Evolutionary conservation across 2,113 vertebrate genomes (phyloP).

Genomic region (Empidonax traillii): DNA sequence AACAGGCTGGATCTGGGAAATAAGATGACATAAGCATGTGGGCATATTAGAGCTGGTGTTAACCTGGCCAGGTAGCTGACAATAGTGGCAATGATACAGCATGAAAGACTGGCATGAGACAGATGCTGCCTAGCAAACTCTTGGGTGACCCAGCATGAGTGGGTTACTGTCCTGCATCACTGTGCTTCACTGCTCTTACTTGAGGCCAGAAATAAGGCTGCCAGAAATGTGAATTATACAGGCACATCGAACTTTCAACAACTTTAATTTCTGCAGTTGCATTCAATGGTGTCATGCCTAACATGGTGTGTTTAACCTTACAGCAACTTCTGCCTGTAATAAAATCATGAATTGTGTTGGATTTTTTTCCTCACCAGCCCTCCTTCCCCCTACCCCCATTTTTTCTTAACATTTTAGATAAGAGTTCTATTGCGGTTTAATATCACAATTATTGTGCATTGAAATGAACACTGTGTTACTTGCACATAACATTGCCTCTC

Average conservation of each 20-base stretch:
- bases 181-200: neutral
- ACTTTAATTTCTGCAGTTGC: neutral
- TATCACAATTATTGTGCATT: neutral
- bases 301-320: neutral
- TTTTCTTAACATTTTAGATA: neutral
- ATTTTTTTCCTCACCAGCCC: too few relatives aligned
- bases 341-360: neutral
- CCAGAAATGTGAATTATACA: neutral
- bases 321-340: neutral
- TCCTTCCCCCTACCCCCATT: neutral
- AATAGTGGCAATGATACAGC: neutral
- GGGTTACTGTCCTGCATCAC: neutral
- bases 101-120: neutral
- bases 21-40: neutral
- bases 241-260: rapidly evolving
- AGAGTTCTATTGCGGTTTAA: neutral
- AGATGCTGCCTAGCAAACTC: neutral
- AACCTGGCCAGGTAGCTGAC: neutral
- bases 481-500: neutral
- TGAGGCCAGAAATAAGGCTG: neutral
- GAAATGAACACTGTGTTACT: neutral
- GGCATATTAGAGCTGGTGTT: neutral
- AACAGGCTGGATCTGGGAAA: neutral
- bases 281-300: neutral
- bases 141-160: neutral